Conservation (phyloP, 2,113 vertebrate species). For the Pteropus alecto region DNA sequence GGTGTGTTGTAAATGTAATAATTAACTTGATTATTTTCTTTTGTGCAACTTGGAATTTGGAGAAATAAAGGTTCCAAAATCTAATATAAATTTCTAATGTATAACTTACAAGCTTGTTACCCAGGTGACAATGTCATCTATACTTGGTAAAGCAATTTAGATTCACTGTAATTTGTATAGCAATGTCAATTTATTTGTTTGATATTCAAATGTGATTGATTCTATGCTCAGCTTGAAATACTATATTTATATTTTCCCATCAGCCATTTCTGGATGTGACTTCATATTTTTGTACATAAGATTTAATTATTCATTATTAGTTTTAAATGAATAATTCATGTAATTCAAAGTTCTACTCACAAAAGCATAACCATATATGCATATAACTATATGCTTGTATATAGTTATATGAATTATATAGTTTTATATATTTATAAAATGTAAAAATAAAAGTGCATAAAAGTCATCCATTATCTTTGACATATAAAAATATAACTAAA, state of each 20-base stretch:
- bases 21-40: not conserved
- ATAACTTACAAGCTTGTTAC: not conserved
- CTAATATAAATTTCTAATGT: not conserved
- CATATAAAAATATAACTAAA: conserved; percentile 16
- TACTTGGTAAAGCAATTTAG: conserved; percentile 44
- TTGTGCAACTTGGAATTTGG: not conserved
- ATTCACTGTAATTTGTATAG: conserved; percentile 43
- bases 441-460: not conserved
- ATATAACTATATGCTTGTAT: not conserved
- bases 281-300: conserved; percentile 29
- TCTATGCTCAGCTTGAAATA: conserved; percentile 45
- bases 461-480: not conserved
- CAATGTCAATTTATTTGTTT: conserved; percentile 49
- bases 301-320: conserved; percentile 46
- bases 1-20: not conserved
- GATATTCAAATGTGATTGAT: conserved; percentile 60
- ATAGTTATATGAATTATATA: not conserved
- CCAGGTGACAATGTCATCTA: not conserved
- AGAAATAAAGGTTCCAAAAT: not conserved
- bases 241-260: conserved; percentile 55
- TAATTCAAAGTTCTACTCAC: conserved; percentile 25
- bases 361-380: conserved; percentile 20
- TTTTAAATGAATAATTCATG: conserved; percentile 49
- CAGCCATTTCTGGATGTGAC: not conserved
- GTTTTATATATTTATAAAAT: not conserved